These are phyloP conservation scores for Pyxicephalus adspersus DNA, from an alignment of 2,113 vertebrate species.

Conservation along the genomic window DNA sequence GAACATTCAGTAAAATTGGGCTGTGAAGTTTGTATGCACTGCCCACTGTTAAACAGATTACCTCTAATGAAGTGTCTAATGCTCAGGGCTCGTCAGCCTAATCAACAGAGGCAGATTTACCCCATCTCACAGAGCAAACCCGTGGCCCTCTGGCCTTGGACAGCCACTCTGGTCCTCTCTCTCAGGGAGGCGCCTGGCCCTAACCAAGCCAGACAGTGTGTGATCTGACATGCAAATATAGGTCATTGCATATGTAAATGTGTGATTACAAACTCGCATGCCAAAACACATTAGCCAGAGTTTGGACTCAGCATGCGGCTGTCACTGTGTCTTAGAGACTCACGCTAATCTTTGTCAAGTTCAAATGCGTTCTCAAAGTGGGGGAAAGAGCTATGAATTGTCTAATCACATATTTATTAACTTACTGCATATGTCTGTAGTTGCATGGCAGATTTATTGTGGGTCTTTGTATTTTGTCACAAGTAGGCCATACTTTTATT, in stretches of 20 bases:
- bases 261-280: slow-evolving; percentile 98
- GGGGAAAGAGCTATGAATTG: slow-evolving; percentile 28
- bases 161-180: slow-evolving; percentile 87
- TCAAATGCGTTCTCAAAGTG: slow-evolving; percentile 66
- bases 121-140: slow-evolving; percentile 93
- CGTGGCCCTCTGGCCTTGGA: slow-evolving; percentile 84
- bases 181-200: slow-evolving; percentile 91
- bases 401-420: slow-evolving; percentile 34
- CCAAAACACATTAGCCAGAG: slow-evolving; percentile 98
- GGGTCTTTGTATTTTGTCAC: neutral
- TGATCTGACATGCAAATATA: slow-evolving; percentile 99
- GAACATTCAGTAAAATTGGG: slow-evolving; percentile 95
- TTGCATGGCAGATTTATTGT: neutral
- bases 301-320: slow-evolving; percentile 98
- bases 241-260: slow-evolving; percentile 99
- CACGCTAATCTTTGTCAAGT: slow-evolving; percentile 94
- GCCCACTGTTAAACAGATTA: slow-evolving; percentile 99
- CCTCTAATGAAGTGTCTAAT: slow-evolving; percentile 99
- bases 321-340: slow-evolving; percentile 92
- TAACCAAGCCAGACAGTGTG: slow-evolving; percentile 97
- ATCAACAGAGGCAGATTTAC: slow-evolving; percentile 95
- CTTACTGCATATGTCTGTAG: slow-evolving; percentile 37
- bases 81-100: slow-evolving; percentile 93
- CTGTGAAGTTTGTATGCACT: slow-evolving; percentile 99
- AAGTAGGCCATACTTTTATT: neutral